Percentiles rank a stretch among this genome's conserved stretches.
phyloP scores from a whole-genome alignment of 2,113 vertebrate species.

The Heliornis fulica region DNA sequence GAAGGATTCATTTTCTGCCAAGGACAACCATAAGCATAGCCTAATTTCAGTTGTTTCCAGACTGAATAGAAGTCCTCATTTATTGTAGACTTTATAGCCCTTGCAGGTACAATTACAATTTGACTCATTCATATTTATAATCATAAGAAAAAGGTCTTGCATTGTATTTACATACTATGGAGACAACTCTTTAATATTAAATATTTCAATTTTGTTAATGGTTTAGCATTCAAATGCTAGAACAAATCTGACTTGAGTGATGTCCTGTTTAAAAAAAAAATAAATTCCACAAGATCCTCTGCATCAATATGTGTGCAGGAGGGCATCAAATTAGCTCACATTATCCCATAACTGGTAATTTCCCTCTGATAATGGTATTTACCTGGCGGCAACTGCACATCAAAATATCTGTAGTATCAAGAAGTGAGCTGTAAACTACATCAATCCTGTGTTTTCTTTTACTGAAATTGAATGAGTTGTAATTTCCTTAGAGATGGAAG shows the following conservation, averaged over 20 bases:
- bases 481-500: too few relatives aligned
- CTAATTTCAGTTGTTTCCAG: background rate
- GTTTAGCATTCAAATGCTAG: background rate
- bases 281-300: fast-evolving
- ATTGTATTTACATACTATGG: background rate
- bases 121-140: background rate
- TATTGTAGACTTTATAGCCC: background rate
- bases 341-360: background rate
- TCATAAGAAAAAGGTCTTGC: background rate
- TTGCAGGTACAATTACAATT: background rate
- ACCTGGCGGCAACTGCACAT: background rate
- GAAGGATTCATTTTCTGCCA: background rate
- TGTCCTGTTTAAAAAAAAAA: background rate
- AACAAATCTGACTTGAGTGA: background rate
- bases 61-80: background rate
- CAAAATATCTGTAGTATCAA: background rate
- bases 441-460: background rate
- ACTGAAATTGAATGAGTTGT: background rate
- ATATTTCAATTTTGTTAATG: background rate
- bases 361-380: background rate
- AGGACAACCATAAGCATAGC: background rate
- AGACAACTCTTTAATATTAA: background rate
- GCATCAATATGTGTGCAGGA: background rate
- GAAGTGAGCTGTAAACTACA: background rate
- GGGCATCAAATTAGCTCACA: background rate